These are phyloP conservation scores for Axinella damicornis DNA, from an alignment of 37 sponge, comb jelly and placozoan species.

Conservation along the genomic window DNA sequence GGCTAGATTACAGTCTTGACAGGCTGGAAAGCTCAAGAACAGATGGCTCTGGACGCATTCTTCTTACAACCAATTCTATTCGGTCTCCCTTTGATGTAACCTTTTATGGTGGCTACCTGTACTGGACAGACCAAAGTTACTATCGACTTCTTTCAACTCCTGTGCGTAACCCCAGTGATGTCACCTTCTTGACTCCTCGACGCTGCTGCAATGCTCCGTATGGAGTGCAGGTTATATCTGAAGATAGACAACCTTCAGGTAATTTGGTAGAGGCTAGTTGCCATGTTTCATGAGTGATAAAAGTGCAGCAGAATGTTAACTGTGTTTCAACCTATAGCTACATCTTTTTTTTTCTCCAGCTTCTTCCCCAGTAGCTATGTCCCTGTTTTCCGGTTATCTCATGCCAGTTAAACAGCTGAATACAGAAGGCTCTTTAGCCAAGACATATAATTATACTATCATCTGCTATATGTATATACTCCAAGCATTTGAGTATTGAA, in stretches of 20 bases:
- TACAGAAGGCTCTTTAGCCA: too few relatives aligned
- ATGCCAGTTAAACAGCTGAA: too few relatives aligned
- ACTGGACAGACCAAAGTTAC: constrained; percentile 27
- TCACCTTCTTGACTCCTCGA: not conserved
- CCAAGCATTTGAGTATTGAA: too few relatives aligned
- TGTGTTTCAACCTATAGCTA: too few relatives aligned
- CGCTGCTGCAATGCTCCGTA: not conserved
- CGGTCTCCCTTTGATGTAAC: constrained; percentile 1
- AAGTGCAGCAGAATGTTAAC: too few relatives aligned
- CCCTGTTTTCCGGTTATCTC: too few relatives aligned
- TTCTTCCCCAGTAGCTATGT: too few relatives aligned
- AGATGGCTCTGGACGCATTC: not conserved
- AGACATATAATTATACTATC: too few relatives aligned
- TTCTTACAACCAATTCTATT: constrained; percentile 9
- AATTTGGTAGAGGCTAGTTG: too few relatives aligned
- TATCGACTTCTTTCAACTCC: constrained; percentile 10
- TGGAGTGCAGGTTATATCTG: constrained; percentile 11
- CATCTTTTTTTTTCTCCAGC: too few relatives aligned
- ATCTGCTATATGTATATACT: too few relatives aligned
- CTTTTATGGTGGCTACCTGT: constrained; percentile 9
- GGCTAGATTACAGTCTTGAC: constrained; percentile 35
- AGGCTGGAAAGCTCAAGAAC: not conserved
- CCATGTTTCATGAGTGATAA: too few relatives aligned
- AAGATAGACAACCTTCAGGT: constrained; percentile 5
- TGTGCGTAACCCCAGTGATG: constrained; percentile 2